phyloP scores from a whole-genome alignment of 2,113 vertebrate species.

The Etia nguti region DNA sequence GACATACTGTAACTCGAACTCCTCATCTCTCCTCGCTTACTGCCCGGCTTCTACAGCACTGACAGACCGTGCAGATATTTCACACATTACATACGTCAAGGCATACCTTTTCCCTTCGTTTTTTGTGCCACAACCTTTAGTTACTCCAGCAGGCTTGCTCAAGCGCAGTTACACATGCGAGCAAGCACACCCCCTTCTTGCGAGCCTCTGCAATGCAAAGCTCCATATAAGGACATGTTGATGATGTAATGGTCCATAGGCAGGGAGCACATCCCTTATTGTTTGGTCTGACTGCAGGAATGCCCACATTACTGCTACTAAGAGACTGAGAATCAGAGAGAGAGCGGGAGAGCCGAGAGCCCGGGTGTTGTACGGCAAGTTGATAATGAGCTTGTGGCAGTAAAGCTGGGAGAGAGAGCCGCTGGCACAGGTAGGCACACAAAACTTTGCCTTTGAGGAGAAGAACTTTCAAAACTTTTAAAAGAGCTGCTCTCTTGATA shows the following conservation, averaged over 20 bases:
- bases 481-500: not conserved
- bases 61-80: conserved; percentile 55
- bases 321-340: conserved; percentile 33
- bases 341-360: conserved; percentile 15
- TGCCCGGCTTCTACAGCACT: conserved; percentile 45
- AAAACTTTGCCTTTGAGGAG: not conserved
- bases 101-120: conserved; percentile 11
- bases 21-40: conserved; percentile 54
- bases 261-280: conserved; percentile 88
- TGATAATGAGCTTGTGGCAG: conserved; percentile 39
- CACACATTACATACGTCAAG: conserved; percentile 55
- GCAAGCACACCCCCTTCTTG: conserved; percentile 62
- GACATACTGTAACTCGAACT: conserved; percentile 59
- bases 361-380: not conserved
- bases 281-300: conserved; percentile 86
- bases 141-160: conserved; percentile 1
- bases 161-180: not conserved
- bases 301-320: conserved; percentile 76
- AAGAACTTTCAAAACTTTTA: not conserved
- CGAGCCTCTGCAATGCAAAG: conserved; percentile 74
- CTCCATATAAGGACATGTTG: conserved; percentile 88
- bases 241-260: conserved; percentile 94
- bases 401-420: conserved; percentile 38
- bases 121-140: conserved; percentile 26
- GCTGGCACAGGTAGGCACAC: conserved; percentile 61